Base-by-base conservation (phyloP, 2,797 vertebrate genomes). In the Sebastes minor region DNA sequence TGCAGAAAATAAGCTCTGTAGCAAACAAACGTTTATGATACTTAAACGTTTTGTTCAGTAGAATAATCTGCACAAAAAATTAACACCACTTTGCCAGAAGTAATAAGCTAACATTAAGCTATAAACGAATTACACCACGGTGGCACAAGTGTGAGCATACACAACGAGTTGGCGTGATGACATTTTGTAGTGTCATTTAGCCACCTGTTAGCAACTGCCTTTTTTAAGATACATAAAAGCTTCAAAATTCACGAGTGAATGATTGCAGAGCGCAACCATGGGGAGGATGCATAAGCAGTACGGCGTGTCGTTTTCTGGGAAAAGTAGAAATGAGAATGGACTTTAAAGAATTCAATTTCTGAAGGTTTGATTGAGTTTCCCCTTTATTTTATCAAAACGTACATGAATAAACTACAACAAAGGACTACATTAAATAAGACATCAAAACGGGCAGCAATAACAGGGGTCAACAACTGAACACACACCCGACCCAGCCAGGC, bases 391-490 rank as follows among this genome's bases (percentile, higher is more conserved):
- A 92, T 92, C 64, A 94, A 95, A 95, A 92, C 64, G 53, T 92
- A 94, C 93, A 94, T 88, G 91, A 89, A 91, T 83, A 90, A 93
- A 91, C 73, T 91, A 93, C 93, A 94, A 94, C 93, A 92, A 91
- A 94, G 86, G 91, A 94, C 90, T 87, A 94, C 94, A 94, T 94
- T 92, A 92, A 94, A 93, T 91, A 93, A 93, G 92, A 94, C 93
- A 94, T 94, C 91, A 89, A 95, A 93, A 94, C 80, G 66, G 90
- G 92, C 93, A 95, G 93, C 92, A 92, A 87, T 91, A 90, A 93
- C 92, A 92, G 93, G 91, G 90, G 89, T 90, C 87, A 92, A 93
- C 87, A 90, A 88, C 85, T 90, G 78, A 91, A 92, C 89, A 91
- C 76, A 80, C 68, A 91, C 89, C 88, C 86, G 55, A 65, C 89